These are phyloP conservation scores for Lepas anatifera DNA, from an alignment of 2,888 invertebrate species.

Conservation along the genomic window DNA sequence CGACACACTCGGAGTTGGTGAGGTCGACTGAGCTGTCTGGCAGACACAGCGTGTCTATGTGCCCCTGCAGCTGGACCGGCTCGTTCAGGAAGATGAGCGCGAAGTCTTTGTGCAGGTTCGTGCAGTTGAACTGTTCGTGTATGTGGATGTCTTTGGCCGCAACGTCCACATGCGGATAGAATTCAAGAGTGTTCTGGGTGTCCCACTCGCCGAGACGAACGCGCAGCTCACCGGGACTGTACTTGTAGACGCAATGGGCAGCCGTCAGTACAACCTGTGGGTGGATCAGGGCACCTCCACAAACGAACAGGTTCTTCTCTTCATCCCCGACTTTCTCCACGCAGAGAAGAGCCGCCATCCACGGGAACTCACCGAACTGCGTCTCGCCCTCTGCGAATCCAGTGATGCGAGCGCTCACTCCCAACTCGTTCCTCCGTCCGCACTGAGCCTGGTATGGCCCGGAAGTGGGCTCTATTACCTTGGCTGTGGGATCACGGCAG, in stretches of 20 bases:
- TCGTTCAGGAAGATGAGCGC: constrained; percentile 52
- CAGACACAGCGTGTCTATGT: constrained; percentile 59
- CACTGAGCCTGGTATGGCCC: constrained; percentile 38
- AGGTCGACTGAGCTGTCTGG: constrained; percentile 42
- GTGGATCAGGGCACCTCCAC: constrained; percentile 69
- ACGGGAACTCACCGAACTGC: constrained; percentile 67
- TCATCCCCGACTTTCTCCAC: constrained; percentile 23
- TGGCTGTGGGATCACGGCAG: constrained; percentile 39
- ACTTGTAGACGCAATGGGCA: constrained; percentile 54
- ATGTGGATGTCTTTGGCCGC: constrained; percentile 36
- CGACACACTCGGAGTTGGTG: constrained; percentile 46
- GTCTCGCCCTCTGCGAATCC: constrained; percentile 39
- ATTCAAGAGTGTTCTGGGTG: constrained; percentile 56
- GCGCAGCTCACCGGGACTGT: neutral
- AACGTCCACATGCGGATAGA: constrained; percentile 56
- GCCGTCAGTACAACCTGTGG: constrained; percentile 63
- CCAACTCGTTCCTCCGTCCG: constrained; percentile 55
- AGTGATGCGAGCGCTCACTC: constrained; percentile 57
- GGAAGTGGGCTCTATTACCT: constrained; percentile 1
- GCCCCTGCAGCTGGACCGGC: constrained; percentile 50
- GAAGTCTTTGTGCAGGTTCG: constrained; percentile 47
- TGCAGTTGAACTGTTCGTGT: constrained; percentile 27
- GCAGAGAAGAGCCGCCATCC: constrained; percentile 60
- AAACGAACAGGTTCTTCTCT: constrained; percentile 47
- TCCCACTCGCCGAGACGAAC: constrained; percentile 73